Evolutionary conservation across 2,797 vertebrate species (phyloP), one percentile per base, ranked within the genome.

Genomic region (Syngnathus rostellatus): DNA sequence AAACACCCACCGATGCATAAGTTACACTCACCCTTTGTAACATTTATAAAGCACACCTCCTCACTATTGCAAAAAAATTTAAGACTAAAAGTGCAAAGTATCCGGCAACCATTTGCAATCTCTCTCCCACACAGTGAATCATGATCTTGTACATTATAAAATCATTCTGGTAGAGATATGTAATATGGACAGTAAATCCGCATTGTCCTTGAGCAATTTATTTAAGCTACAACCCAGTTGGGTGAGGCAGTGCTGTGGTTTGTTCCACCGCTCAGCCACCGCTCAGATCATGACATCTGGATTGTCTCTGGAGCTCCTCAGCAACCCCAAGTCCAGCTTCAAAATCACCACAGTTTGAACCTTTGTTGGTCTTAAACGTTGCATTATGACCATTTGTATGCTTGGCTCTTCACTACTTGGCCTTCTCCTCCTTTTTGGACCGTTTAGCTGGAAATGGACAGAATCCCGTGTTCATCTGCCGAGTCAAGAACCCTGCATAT

Each of bases 401-500:
- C 16, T 2, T 10, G 8, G 37, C 62, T 63, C 53, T 17, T 59
- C 40, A 16, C 9, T 57, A 43, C 31, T 57, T 19, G 63, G 64
- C 41, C 63, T 54, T 76, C 63, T 64, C 48, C 61, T 45, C 40
- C 43, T 64, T 63, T 39, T 64, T 59, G 21, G 23, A 70, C 63
- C 14, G 51, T 64, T 89, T 88, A 98, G 84, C 90, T 93, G 77
- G 95, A 94, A 73, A 95, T 76, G 0, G 96, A 98, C 41, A 99
- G 91, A 71, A 97, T 92, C 79, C 97, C 97, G 0, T 94, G 87
- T 83, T 97, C 95, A 71, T 99, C 96, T 50, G 97, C 96, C 19
- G 96, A 97, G 80, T 98, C 96, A 71, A 98, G 88, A 81, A 99
- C 94, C 85, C 94, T 95, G 87, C 97, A 99, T 82, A 99, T 99